Base-by-base conservation (phyloP, 2,113 vertebrate species). In the Boulengeromyrus knoepffleri region DNA sequence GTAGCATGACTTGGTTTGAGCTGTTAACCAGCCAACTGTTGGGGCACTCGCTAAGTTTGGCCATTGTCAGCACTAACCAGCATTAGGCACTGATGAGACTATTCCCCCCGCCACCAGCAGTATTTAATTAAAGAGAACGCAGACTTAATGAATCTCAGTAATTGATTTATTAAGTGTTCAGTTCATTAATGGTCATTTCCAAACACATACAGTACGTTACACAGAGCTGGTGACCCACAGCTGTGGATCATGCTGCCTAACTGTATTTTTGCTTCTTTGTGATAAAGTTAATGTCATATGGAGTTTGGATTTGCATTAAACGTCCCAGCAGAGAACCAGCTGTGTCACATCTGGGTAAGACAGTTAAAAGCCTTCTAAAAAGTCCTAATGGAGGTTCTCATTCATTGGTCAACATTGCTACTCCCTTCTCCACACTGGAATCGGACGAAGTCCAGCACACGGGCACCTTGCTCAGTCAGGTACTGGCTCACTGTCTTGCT, bases 361-460 rank as follows among this genome's bases (percentile, higher is more conserved):
- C 50, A 39, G 31, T 87, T 12, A 31, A 87, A 87, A 53, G 27
- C 31, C 46, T 36, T 87, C 19, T 39, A 31, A 58, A 52, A 62
- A 13, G 39, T 39, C 5, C n/a, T 36, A 36, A 39, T n/a, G 27
- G 24, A 17, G 49, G 24, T 52, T 84, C 12, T 62, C 21, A 8
- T 31, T 95, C 84, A 96, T 56, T 95, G 80, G 21, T 87, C 88
- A n/a, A 92, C 90, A 86, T 94, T 91, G 39, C 13, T 45, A 13
- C 7, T 6, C 2, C 80, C 89, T 92, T 98, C 97, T 1, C 98
- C 98, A 92, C 97, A 97, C 58, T 97, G 96, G 91, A 97, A 98
- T 27, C 98, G 94, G 62, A 97, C 95, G 89, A 98, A 98, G 94
- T 98, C 98, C 56, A 98, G 91, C 8, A 98, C 96, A 24, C 94